These are phyloP conservation scores for Rostratula benghalensis DNA, from an alignment of 2,113 vertebrate species.

Conservation along the genomic window DNA sequence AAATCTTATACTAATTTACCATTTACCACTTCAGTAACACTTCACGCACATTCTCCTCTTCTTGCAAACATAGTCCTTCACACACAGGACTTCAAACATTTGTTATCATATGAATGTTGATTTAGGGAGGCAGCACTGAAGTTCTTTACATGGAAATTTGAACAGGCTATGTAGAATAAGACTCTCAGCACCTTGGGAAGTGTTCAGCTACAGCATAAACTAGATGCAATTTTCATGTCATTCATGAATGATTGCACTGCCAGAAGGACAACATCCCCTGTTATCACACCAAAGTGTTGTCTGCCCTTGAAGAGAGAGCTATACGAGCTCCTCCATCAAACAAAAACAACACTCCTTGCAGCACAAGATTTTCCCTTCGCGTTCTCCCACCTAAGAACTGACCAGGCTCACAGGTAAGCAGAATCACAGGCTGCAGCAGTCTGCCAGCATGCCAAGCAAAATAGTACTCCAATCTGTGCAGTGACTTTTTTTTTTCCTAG, in stretches of 20 bases:
- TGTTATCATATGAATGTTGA: not conserved
- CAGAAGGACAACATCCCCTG: conserved; percentile 4
- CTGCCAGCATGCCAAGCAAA: not conserved
- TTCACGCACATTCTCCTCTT: not conserved
- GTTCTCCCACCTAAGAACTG: not conserved
- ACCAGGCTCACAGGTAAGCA: not conserved
- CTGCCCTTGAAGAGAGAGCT: not conserved
- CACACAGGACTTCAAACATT: not conserved
- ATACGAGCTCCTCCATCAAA: not conserved
- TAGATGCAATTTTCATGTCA: not conserved
- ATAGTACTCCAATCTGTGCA: not conserved
- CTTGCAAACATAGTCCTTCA: not conserved
- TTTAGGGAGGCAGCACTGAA: conserved; percentile 8
- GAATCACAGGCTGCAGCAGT: not conserved
- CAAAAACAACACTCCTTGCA: not conserved
- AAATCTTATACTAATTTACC: not conserved
- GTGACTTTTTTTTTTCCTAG: not conserved
- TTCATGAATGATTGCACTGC: not conserved
- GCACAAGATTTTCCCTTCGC: not conserved
- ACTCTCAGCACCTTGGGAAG: not conserved
- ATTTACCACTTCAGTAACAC: not conserved
- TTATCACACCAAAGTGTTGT: not conserved
- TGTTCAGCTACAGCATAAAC: conserved; percentile 5
- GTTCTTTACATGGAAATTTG: conserved; percentile 15
- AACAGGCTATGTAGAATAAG: not conserved